phyloP scores from a whole-genome alignment of 2,888 invertebrate genomes.

The Resseliella maxima region DNA sequence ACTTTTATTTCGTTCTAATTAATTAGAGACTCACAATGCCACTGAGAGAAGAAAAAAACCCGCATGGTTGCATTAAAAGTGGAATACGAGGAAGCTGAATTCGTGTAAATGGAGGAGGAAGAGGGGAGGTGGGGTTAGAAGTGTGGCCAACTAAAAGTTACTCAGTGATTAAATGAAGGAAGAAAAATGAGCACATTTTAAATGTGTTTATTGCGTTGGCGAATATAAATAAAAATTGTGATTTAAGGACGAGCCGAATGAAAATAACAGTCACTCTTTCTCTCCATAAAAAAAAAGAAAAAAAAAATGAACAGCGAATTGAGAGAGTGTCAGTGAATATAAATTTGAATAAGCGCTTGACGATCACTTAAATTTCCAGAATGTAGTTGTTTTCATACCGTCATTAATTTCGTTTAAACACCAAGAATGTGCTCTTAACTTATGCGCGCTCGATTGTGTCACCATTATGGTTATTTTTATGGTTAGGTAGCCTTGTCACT shows the following conservation, averaged over 20 bases:
- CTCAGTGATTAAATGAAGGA: neutral
- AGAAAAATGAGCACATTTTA: slow-evolving; percentile 13
- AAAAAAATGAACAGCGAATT: neutral
- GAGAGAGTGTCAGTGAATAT: neutral
- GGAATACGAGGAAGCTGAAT: too few species aligned
- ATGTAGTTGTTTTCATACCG: neutral
- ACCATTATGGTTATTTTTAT: neutral
- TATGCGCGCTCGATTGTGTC: neutral
- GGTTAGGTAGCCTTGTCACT: neutral
- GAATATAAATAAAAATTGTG: slow-evolving; percentile 31
- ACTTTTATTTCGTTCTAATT: slow-evolving; percentile 41
- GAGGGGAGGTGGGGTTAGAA: neutral
- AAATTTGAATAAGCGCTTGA: neutral
- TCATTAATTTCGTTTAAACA: slow-evolving; percentile 7
- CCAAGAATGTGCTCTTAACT: neutral
- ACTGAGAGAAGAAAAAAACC: neutral
- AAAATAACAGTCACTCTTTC: neutral
- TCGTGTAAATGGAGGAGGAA: too few species aligned
- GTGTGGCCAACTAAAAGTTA: neutral
- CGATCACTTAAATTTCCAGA: neutral
- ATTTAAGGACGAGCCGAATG: slow-evolving; percentile 4
- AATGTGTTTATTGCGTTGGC: neutral
- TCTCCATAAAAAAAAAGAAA: too few species aligned
- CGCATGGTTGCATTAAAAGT: neutral
- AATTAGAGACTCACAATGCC: slow-evolving; percentile 19